Evolutionary conservation across 2,888 invertebrate genomes (phyloP), one percentile per base, ranked within the genome.

Genomic region (Campopleginae sp.): DNA sequence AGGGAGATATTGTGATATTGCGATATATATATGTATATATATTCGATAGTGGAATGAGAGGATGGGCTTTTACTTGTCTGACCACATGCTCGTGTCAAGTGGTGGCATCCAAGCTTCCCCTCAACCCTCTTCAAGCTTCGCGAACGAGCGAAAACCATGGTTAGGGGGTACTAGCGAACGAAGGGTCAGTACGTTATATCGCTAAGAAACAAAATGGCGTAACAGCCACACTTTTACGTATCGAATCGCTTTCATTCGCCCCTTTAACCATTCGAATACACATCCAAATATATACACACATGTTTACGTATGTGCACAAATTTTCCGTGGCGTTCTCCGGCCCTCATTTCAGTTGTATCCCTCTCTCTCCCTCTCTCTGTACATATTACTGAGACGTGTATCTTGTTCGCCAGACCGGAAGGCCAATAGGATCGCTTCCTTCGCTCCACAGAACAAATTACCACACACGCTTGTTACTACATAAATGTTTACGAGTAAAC

Each of bases 331-430:
- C 31, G 27, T 58, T 72, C 23, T 23, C 48, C 33, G 51, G 71
- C 27, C 65, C 63, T 84, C 74, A 51, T 78, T 80, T 51, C 78
- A 79, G 46, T 66, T 44, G n/a, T 58, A 48, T n/a, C 58, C 68
- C 54, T 74, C 51, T 74, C 51, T 74, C 63, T 71, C 2, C 0
- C 1, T 38, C 66, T 74, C 54, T 74, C 51, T 74, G 68, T 66
- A 84, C 77, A 78, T 80, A 82, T 75, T 82, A 74, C 76, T 63
- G 82, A 82, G 82, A 85, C 79, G 82, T 88, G 86, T 85, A 84
- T 71, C 66, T 79, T 87, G 88, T 72, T 86, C 87, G 81, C 85
- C 74, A 87, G 89, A 89, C 89, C 87, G 85, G 81, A 89, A 90
- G 87, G 85, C 85, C 85, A 88, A 90, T 88, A 89, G 85, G 87